Base-by-base conservation (phyloP, 2,888 invertebrate genomes). In the Amblyjoppa proteus region DNA sequence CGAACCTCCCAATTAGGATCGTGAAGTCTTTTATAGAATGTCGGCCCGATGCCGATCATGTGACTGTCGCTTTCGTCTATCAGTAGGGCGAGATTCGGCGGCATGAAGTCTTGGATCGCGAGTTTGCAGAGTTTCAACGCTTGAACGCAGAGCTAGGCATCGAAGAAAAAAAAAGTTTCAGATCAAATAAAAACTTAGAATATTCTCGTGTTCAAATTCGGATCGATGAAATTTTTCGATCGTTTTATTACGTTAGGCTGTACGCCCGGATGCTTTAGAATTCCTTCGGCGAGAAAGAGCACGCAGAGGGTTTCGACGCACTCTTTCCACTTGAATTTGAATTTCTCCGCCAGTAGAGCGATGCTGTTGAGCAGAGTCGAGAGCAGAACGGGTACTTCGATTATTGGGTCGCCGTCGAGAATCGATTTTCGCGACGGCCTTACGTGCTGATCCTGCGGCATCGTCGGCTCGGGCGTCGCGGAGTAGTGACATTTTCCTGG, bases 1-100 rank as follows among this genome's bases (percentile, higher is more conserved):
- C 97, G 95, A 0, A 97, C 96, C 93, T 97, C 97, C 98, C 97
- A 98, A 71, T 96, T 95, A 3, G 95, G 93, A 91, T 97, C 97
- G 88, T 97, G 96, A 91, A 97, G 94, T 91, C 97, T 96, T 92
- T 95, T 95, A 73, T 95, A 95, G 5, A 98, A 95, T 13, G 97
- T 95, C 13, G 96, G 95, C 0, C 97, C 97, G 9, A 97, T 93
- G 83, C 96, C 95, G 84, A 96, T 95, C 92, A 97, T 95, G 0
- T 96, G 94, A 34, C 94, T 92, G 74, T 96, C 94, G 25, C 96
- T n/a, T 16, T 13, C 95, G 89, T 97, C 97, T 85, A 97, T 95
- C 7, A 97, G 94, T 38, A 97, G 92, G 0, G 97, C 97, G 90
- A 97, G 95, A 92, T 97, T 97, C 0, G 97, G 97, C 0, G 97